Percentiles rank a stretch among this genome's conserved stretches.
phyloP scores from a whole-genome alignment of 2,113 vertebrate species.

The Cyprinus carpio region DNA sequence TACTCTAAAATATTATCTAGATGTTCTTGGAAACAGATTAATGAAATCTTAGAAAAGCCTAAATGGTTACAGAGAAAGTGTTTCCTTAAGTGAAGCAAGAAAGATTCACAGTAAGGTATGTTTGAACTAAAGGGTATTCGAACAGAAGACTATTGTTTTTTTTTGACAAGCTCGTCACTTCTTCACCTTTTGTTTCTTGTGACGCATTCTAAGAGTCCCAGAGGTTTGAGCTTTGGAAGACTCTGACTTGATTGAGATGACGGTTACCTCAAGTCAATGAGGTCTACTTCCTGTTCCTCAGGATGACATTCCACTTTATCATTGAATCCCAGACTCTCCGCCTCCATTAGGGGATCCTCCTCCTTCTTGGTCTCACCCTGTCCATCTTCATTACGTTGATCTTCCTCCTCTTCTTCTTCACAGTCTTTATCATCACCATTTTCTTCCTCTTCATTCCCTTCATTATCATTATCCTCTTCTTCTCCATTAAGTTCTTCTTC shows the following conservation, averaged over 20 bases:
- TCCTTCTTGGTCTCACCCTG: constrained; percentile 21
- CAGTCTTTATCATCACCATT: constrained; percentile 34
- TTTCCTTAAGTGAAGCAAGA: neutral
- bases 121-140: neutral
- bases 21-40: neutral
- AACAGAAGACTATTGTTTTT: neutral
- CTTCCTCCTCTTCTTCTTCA: constrained; percentile 36
- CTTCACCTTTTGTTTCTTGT: constrained; percentile 48
- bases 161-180: constrained; percentile 9
- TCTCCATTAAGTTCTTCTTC: constrained; percentile 57
- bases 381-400: constrained; percentile 47
- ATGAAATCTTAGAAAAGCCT: neutral
- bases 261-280: constrained; percentile 36
- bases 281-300: constrained; percentile 72
- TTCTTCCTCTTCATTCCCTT: constrained; percentile 67
- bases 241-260: constrained; percentile 19
- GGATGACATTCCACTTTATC: constrained; percentile 72
- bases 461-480: constrained; percentile 50
- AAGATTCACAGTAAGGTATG: constrained; percentile 15
- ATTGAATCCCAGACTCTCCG: constrained; percentile 81
- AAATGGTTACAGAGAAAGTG: neutral
- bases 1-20: neutral
- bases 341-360: constrained; percentile 80
- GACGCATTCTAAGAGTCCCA: constrained; percentile 73
- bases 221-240: constrained; percentile 8